Evolutionary conservation across 2,113 vertebrate species (phyloP).

Genomic region (Scophthalmus maximus): DNA sequence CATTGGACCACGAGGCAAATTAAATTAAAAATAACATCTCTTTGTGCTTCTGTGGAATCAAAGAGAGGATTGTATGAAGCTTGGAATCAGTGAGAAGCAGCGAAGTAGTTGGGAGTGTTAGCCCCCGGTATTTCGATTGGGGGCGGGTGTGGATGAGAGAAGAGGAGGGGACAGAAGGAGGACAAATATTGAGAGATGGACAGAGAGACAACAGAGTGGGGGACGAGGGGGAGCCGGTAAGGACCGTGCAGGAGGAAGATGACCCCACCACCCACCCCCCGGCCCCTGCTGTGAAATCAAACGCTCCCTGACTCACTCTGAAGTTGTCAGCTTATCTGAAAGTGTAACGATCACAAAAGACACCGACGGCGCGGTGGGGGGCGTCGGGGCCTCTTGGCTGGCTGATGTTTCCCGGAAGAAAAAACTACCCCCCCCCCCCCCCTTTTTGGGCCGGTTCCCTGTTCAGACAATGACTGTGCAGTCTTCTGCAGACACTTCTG

Average conservation of each 20-base stretch:
- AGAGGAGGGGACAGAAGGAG: constrained; percentile 32
- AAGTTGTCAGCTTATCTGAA: constrained; percentile 42
- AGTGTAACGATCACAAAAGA: constrained; percentile 26
- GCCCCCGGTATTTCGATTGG: constrained; percentile 67
- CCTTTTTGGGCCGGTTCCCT: constrained; percentile 24
- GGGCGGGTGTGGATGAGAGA: constrained; percentile 34
- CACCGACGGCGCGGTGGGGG: constrained; percentile 2
- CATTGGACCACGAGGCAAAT: constrained; percentile 30
- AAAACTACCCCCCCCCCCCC: neutral
- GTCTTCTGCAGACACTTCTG: constrained; percentile 27
- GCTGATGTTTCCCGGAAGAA: constrained; percentile 40
- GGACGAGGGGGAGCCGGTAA: constrained; percentile 11
- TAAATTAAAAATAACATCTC: constrained; percentile 47
- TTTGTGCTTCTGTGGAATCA: constrained; percentile 30
- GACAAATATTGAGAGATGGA: constrained; percentile 36
- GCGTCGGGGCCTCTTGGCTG: constrained; percentile 16
- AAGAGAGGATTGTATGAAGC: constrained; percentile 17
- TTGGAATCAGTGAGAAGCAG: constrained; percentile 41
- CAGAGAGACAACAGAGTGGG: neutral
- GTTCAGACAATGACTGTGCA: constrained; percentile 62
- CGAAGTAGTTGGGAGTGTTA: constrained; percentile 36
- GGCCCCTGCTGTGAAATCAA: constrained; percentile 43
- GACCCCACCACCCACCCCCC: neutral
- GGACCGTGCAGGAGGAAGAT: constrained; percentile 26
- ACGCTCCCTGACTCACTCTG: constrained; percentile 61